Evolutionary conservation across 2,113 vertebrate species (phyloP).

Genomic region (Epinephelus fuscoguttatus): DNA sequence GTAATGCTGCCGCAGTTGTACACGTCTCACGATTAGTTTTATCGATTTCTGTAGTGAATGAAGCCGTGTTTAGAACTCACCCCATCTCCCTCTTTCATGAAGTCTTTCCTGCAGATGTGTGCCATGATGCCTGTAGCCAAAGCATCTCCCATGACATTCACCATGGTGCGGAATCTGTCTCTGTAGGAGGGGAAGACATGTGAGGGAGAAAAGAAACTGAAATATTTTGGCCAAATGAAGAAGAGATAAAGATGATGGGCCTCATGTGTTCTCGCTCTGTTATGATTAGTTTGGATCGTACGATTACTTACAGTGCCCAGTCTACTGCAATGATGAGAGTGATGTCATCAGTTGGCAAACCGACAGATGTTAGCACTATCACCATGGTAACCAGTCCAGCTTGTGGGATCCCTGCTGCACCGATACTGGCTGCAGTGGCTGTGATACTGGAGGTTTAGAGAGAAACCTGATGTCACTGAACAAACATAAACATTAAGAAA

Average conservation of each 20-base stretch:
- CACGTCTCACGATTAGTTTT: background rate
- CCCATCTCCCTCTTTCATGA: conserved; percentile 90
- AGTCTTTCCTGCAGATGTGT: conserved; percentile 97
- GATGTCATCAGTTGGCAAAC: conserved; percentile 98
- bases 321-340: conserved; percentile 96
- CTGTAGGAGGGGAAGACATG: conserved; percentile 77
- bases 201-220: background rate
- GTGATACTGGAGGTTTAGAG: conserved; percentile 88
- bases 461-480: background rate
- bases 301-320: conserved; percentile 94
- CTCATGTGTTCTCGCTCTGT: background rate
- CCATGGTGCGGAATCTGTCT: conserved; percentile 98
- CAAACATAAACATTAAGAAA: background rate
- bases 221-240: background rate
- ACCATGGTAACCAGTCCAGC: conserved; percentile 99
- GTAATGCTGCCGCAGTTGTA: background rate
- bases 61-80: conserved; percentile 75
- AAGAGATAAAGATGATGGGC: background rate
- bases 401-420: conserved; percentile 97
- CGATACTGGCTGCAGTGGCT: conserved; percentile 96
- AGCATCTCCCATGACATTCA: conserved; percentile 95
- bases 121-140: conserved; percentile 98
- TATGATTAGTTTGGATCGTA: background rate
- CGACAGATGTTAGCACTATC: conserved; percentile 96
- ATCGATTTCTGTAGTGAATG: background rate